A percentile compares a stretch with the other conserved stretches of the same genome.
Evolutionary conservation across 2,888 invertebrate genomes (phyloP).

Genomic region (Campaea margaritaria): DNA sequence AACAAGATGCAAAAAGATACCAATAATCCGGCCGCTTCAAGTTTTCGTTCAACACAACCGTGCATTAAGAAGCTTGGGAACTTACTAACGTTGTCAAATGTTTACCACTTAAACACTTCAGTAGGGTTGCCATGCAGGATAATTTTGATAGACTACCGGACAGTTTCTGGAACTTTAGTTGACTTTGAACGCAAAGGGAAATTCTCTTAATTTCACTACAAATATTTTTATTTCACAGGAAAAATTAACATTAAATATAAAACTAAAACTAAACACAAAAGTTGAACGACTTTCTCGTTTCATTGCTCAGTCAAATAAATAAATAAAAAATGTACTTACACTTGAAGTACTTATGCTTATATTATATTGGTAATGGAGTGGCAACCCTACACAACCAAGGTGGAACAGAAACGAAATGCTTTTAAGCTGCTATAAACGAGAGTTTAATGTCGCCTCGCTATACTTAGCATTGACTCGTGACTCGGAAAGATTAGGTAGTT

Average conservation of each 20-base stretch:
- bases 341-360: no score
- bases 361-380: background rate
- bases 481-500: conserved; percentile 27
- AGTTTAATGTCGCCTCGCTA: conserved; percentile 42
- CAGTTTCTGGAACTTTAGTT: no score
- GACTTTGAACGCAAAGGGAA: no score
- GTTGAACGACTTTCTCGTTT: no score
- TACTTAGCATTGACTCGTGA: conserved; percentile 28
- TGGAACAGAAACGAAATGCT: conserved; percentile 44
- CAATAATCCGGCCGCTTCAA: conserved; percentile 42
- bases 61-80: conserved; percentile 34
- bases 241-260: no score
- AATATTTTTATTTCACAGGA: no score
- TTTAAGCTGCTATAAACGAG: conserved; percentile 45
- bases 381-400: conserved; percentile 28
- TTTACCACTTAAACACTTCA: conserved; percentile 41
- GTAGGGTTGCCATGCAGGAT: conserved; percentile 19
- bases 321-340: no score
- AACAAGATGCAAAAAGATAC: conserved; percentile 46
- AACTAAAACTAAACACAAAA: no score
- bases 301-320: no score
- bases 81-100: conserved; percentile 42
- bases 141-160: background rate
- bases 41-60: conserved; percentile 38
- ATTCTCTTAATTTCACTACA: no score